Percentiles rank a stretch among this genome's conserved stretches.
These are phyloP conservation scores for Hyaena hyaena DNA, from an alignment of 2,113 vertebrate genomes.

Conservation along the genomic window DNA sequence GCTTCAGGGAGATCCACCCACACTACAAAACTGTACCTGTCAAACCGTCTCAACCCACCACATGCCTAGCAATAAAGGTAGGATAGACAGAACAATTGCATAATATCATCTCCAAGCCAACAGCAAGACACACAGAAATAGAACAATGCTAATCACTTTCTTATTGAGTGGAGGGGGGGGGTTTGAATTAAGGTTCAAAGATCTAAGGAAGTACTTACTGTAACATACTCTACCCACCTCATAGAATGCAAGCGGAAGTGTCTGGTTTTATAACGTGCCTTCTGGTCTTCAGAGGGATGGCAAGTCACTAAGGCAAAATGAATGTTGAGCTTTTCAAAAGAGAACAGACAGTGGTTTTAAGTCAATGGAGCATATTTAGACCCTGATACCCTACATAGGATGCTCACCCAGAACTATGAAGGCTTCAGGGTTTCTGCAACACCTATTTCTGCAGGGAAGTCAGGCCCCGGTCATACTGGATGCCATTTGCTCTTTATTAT, in stretches of 20 bases:
- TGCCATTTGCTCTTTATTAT: not conserved
- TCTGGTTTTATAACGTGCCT: not conserved
- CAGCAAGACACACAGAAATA: not conserved
- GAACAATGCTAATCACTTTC: not conserved
- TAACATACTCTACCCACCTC: conserved; percentile 38
- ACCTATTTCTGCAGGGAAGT: not conserved
- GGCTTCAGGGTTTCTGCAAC: not conserved
- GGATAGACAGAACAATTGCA: not conserved
- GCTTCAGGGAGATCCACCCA: not conserved
- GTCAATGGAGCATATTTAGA: not conserved
- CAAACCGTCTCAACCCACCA: not conserved
- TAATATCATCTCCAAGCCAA: not conserved
- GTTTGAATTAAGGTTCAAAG: not conserved
- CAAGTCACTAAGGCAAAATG: conserved; percentile 43
- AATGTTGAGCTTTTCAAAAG: conserved; percentile 53
- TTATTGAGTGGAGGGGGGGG: no score
- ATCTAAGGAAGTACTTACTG: not conserved
- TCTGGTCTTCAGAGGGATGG: conserved; percentile 53
- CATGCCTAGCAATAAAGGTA: not conserved
- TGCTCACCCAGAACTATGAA: not conserved
- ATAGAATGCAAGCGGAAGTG: not conserved
- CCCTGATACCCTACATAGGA: not conserved
- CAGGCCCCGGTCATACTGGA: not conserved
- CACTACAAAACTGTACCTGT: not conserved
- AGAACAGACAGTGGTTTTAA: not conserved